Evolutionary conservation across 2,888 invertebrate species (phyloP).

Genomic region (Oxycera nigricornis): DNA sequence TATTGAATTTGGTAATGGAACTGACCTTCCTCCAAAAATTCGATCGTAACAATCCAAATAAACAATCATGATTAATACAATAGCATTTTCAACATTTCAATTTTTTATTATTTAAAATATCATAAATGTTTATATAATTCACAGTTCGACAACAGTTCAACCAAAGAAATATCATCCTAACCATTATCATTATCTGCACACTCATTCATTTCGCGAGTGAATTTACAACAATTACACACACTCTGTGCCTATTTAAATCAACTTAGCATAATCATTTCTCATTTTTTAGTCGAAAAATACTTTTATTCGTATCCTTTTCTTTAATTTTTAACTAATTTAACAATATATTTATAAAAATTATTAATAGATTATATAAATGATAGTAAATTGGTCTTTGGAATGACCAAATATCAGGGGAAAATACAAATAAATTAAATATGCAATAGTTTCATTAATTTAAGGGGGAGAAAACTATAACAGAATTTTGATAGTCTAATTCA

Average conservation of each 20-base stretch:
- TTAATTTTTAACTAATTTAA: neutral
- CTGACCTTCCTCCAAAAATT: too few species aligned
- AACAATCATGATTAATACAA: neutral
- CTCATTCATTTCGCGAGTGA: neutral
- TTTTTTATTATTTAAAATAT: constrained; percentile 34
- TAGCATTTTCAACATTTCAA: neutral
- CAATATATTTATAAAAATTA: neutral
- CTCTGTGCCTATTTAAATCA: neutral
- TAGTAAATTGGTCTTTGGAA: neutral
- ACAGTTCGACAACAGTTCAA: constrained; percentile 7
- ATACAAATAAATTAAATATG: neutral
- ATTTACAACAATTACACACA: constrained; percentile 2
- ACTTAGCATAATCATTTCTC: neutral
- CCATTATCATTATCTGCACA: neutral
- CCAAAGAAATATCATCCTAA: neutral
- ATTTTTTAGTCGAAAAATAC: constrained; percentile 17
- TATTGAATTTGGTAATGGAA: too few species aligned
- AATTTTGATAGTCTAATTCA: too few species aligned
- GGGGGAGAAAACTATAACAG: too few species aligned
- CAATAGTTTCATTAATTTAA: neutral
- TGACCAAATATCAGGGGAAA: neutral
- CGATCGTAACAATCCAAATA: too few species aligned
- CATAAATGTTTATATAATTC: constrained; percentile 25
- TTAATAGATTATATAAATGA: neutral
- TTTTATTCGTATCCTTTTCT: constrained; percentile 1